Conservation (phyloP, 2,113 vertebrate genomes). For the Parus major region DNA sequence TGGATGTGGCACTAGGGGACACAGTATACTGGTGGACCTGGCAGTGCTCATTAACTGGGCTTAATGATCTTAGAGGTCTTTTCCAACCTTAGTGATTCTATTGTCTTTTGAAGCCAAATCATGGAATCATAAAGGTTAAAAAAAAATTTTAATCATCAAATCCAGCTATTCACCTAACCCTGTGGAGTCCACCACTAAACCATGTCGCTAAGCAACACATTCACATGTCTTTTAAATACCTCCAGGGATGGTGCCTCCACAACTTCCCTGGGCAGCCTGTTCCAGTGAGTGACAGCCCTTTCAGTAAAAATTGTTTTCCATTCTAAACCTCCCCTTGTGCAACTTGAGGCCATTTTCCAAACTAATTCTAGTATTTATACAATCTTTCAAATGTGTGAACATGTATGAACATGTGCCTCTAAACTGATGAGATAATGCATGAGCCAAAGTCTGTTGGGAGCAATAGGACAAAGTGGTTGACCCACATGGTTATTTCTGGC, state of each 20-base stretch:
- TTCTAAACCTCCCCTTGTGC: neutral
- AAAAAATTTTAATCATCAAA: neutral
- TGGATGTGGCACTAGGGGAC: neutral
- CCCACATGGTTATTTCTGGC: neutral
- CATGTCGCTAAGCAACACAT: neutral
- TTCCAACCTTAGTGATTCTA: neutral
- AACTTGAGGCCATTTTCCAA: neutral
- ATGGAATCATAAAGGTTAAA: neutral
- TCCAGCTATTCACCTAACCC: neutral
- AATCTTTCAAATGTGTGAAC: neutral
- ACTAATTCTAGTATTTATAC: neutral
- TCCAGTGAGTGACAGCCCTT: neutral
- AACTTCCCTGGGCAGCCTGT: neutral
- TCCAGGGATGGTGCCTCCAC: neutral
- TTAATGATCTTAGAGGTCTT: neutral
- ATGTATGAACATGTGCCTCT: neutral
- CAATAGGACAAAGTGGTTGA: neutral
- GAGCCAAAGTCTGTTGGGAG: neutral
- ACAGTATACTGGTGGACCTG: neutral
- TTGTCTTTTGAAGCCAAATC: neutral
- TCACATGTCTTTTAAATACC: neutral
- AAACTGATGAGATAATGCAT: neutral
- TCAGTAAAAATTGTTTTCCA: neutral
- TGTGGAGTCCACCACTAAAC: neutral
- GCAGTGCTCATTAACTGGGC: neutral